Percentiles rank a stretch among this genome's conserved stretches.
Evolutionary conservation across 2,888 invertebrate genomes (phyloP).

Genomic region (Diaperis boleti): DNA sequence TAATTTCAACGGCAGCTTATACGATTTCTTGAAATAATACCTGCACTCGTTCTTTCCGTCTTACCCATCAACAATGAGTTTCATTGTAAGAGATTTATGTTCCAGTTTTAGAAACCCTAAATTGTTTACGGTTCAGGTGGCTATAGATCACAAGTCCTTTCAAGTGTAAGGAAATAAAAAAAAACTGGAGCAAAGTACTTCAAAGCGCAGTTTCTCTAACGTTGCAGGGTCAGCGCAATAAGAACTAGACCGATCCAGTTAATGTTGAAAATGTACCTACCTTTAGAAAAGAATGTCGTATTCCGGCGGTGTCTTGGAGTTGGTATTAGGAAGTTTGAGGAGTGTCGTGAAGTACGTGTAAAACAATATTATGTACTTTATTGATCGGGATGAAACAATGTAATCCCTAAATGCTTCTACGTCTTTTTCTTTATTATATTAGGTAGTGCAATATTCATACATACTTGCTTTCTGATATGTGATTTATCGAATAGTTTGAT

Average conservation of each 20-base stretch:
- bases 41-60: conserved; percentile 3
- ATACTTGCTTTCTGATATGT: too few relatives aligned
- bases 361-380: conserved; percentile 48
- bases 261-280: conserved; percentile 15
- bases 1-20: too few relatives aligned
- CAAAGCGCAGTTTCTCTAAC: conserved; percentile 16
- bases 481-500: too few relatives aligned
- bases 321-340: neutral
- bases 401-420: conserved; percentile 38
- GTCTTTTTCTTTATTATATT: too few relatives aligned
- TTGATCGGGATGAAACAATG: conserved; percentile 50
- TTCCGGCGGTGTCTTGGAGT: neutral
- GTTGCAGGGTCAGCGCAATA: conserved; percentile 29
- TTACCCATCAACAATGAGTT: conserved; percentile 9
- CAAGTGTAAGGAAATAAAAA: conserved; percentile 28
- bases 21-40: neutral
- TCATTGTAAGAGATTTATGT: conserved; percentile 27
- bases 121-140: conserved; percentile 30
- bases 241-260: neutral
- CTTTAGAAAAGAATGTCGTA: conserved; percentile 1
- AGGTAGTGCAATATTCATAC: too few relatives aligned
- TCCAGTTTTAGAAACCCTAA: conserved; percentile 17
- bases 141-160: conserved; percentile 22
- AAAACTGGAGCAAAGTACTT: conserved; percentile 20
- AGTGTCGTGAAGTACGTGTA: neutral